Evolutionary conservation across 2,888 invertebrate genomes (phyloP).

Genomic region (Ichneumoninae sp.): DNA sequence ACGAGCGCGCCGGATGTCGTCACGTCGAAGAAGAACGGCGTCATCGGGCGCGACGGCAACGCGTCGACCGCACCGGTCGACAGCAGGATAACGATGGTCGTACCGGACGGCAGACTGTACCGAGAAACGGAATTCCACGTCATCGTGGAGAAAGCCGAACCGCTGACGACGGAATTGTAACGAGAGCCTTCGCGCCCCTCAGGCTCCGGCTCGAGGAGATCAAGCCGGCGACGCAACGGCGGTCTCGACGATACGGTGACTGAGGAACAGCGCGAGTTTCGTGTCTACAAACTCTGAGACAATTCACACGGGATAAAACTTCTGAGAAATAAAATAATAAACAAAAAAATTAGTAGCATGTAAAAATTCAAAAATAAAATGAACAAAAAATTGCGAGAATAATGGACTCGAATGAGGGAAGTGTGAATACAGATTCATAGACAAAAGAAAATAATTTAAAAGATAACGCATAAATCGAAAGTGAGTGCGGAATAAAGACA

Average conservation of each 20-base stretch:
- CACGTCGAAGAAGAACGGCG: constrained; percentile 85
- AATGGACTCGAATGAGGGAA: constrained; percentile 5
- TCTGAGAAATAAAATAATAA: constrained; percentile 9
- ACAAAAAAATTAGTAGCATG: constrained; percentile 24
- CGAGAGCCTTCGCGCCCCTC: constrained; percentile 78
- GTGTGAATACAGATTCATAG: background rate
- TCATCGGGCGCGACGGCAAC: constrained; percentile 83
- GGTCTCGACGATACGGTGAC: constrained; percentile 54
- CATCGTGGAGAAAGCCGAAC: constrained; percentile 93
- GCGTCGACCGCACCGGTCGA: constrained; percentile 76
- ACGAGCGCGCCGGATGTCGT: constrained; percentile 82
- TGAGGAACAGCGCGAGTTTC: constrained; percentile 67
- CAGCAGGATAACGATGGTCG: constrained; percentile 86
- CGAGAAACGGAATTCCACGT: constrained; percentile 94
- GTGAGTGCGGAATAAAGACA: background rate
- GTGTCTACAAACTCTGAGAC: constrained; percentile 73
- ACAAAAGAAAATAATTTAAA: constrained; percentile 9
- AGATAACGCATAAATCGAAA: background rate
- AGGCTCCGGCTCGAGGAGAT: constrained; percentile 69
- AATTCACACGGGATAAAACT: constrained; percentile 10
- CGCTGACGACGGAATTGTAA: constrained; percentile 92
- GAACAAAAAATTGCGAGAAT: background rate
- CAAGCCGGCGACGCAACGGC: constrained; percentile 67
- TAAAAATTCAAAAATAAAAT: constrained; percentile 15
- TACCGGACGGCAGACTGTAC: constrained; percentile 93